Conservation (phyloP, 1,140 invertebrate genomes). For the Sitobion miscanthi region DNA sequence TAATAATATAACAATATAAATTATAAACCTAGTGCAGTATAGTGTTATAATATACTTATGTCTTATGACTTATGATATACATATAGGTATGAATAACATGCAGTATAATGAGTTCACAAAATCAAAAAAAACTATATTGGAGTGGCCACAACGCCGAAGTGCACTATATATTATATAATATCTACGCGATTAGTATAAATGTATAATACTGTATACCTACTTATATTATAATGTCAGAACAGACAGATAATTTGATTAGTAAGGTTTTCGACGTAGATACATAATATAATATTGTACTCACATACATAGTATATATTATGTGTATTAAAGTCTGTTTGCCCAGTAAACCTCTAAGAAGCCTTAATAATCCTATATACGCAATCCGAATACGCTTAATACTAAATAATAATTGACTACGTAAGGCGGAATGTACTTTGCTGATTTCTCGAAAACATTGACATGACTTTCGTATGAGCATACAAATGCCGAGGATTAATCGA, state of each 20-base stretch:
- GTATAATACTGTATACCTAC: not conserved
- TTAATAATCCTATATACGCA: constrained; percentile 21
- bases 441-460: constrained; percentile 19
- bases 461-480: not conserved
- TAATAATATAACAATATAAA: not conserved
- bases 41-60: too few species aligned
- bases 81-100: not conserved
- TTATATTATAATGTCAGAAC: not conserved
- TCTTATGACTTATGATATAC: too few species aligned
- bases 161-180: too few species aligned
- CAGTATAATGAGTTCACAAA: not conserved
- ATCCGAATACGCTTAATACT: not conserved
- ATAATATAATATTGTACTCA: not conserved
- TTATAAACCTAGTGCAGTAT: too few species aligned
- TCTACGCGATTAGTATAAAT: not conserved
- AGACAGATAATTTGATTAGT: constrained; percentile 38
- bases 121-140: not conserved
- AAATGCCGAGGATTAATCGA: not conserved
- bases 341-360: constrained; percentile 40
- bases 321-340: constrained; percentile 4
- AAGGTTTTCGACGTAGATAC: not conserved
- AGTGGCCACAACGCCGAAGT: not conserved
- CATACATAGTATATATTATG: not conserved
- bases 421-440: not conserved
- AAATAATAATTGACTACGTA: not conserved